Evolutionary conservation across 2,888 invertebrate genomes (phyloP).

Genomic region (Athrips mouffetella): DNA sequence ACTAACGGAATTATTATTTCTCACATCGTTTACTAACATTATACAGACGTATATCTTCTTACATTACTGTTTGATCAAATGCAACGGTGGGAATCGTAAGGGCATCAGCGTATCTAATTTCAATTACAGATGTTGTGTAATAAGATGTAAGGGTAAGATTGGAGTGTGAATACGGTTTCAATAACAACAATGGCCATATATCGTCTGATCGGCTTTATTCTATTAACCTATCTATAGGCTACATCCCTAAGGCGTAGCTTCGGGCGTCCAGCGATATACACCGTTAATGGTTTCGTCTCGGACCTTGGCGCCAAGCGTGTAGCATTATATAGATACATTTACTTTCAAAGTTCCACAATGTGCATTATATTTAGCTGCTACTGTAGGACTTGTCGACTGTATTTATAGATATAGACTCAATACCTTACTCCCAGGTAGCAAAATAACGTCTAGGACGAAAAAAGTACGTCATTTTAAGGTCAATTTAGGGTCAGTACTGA

Average conservation of each 20-base stretch:
- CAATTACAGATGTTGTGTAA: conserved; percentile 14
- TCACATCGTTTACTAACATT: conserved; percentile 31
- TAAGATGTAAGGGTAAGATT: conserved; percentile 13
- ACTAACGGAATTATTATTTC: conserved; percentile 43
- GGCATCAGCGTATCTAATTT: conserved; percentile 17
- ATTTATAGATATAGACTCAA: too few species aligned
- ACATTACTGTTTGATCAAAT: not conserved
- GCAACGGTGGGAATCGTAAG: conserved; percentile 18
- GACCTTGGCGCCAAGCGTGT: conserved; percentile 46
- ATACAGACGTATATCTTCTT: not conserved
- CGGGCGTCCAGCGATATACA: conserved; percentile 31
- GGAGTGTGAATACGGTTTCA: conserved; percentile 7
- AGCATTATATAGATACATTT: too few species aligned
- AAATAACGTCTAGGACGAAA: too few species aligned
- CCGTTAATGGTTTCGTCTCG: conserved; percentile 50
- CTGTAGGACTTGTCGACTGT: too few species aligned
- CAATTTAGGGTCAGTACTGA: too few species aligned
- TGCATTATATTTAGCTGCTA: too few species aligned
- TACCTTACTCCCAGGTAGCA: too few species aligned
- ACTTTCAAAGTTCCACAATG: conserved; percentile 19
- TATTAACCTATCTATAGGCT: conserved; percentile 28
- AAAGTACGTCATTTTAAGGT: too few species aligned
- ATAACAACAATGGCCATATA: conserved; percentile 27
- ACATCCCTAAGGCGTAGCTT: conserved; percentile 39
- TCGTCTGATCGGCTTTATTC: conserved; percentile 20